phyloP scores from a whole-genome alignment of 2,888 invertebrate species.

The Nudaria mundana region DNA sequence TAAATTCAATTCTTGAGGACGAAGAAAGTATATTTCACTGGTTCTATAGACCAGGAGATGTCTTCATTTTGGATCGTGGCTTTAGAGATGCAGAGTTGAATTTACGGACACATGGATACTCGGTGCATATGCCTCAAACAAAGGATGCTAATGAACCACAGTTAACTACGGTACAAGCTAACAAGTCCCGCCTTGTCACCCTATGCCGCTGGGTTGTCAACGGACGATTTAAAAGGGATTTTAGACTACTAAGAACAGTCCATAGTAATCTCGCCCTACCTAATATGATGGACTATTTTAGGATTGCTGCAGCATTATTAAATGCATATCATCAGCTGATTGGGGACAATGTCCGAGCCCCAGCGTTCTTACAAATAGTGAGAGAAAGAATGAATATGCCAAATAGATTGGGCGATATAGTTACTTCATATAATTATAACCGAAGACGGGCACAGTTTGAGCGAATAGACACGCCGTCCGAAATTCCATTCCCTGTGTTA shows the following conservation, averaged over 20 bases:
- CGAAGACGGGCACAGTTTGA: not conserved
- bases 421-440: not conserved
- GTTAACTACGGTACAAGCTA: slow-evolving; percentile 2
- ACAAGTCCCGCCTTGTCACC: slow-evolving; percentile 8
- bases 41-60: not conserved
- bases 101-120: not conserved
- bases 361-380: not conserved
- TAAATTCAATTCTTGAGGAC: not conserved
- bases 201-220: slow-evolving; percentile 7
- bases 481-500: not conserved
- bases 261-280: slow-evolving; percentile 2
- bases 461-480: not conserved
- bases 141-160: not conserved
- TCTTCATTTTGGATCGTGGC: slow-evolving; percentile 1
- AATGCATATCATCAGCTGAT: not conserved
- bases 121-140: not conserved
- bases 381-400: not conserved
- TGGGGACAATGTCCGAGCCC: not conserved
- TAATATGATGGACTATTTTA: slow-evolving; percentile 6
- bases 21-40: not conserved
- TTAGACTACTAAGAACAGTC: not conserved
- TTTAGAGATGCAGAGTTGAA: not conserved
- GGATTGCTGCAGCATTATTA: slow-evolving; percentile 6
- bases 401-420: not conserved
- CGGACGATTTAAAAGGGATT: slow-evolving; percentile 4